Evolutionary conservation across 2,888 invertebrate species (phyloP), one percentile per base, ranked within the genome.

Genomic region (Gibbula magus): DNA sequence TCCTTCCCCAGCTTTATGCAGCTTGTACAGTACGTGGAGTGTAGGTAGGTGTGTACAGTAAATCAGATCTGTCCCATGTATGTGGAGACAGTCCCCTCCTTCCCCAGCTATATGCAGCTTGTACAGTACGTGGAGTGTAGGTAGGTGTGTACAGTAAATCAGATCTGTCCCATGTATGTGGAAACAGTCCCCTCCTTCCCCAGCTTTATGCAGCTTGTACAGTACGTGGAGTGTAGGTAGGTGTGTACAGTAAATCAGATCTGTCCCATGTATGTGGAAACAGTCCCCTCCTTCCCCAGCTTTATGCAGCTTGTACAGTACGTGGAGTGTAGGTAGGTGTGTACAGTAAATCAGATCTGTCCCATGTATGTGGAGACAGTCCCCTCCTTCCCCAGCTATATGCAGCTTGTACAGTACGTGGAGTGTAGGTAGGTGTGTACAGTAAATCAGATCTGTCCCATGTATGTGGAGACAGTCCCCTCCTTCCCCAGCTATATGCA

Each of bases 111-210:
- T 84, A 91, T 92, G 89, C 85, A 82, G 22, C 83, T 91, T 22
- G 88, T 91, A 5, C 92, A 92, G 84, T 92, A 90, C 88, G 86
- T 88, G 52, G 90, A 91, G 79, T 91, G 91, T 85, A 88, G 91
- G 92, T 91, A 78, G 73, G 86, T 80, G n/a, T 10, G 10, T 8
- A 82, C 83, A 29, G 79, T 83, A 5, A 83, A 89, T 45, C 77
- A 90, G 3, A 83, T 92, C 10, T 86, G 87, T 16, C 92, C 92
- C 1, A 84, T 92, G 73, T 89, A 88, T 56, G 54, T 91, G 4
- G 86, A 88, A 61, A 86, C 85, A 5, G 83, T 91, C 2, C 25
- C 84, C 3, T 80, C 83, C 56, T 77, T 92, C 39, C 92, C 92
- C 1, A 85, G 88, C 66, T 92, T 91, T 84, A 91, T 92, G 89